These are phyloP conservation scores for Pteropus rufus DNA, from an alignment of 2,797 vertebrate species.

Conservation along the genomic window DNA sequence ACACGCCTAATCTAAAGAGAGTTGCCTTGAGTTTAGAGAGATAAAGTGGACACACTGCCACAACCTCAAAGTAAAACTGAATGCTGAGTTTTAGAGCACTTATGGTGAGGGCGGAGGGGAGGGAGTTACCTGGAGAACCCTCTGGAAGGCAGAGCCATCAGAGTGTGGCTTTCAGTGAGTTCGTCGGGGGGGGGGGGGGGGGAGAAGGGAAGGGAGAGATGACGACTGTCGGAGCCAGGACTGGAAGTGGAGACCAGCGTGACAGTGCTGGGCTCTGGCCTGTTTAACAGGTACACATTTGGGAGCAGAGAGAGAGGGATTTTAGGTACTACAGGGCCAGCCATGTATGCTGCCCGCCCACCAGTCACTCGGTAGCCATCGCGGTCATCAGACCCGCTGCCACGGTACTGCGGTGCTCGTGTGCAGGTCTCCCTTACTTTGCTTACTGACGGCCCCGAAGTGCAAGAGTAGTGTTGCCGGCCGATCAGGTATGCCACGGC, in stretches of 20 bases:
- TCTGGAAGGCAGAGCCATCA: not conserved
- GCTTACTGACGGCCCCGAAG: too few species aligned
- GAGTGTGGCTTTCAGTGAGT: not conserved
- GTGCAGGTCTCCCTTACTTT: not conserved
- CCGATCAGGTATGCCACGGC: not conserved
- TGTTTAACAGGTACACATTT: too few species aligned
- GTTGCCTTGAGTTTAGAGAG: not conserved
- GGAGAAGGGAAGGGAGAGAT: not conserved
- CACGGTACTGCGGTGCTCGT: accelerated
- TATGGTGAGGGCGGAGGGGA: not conserved
- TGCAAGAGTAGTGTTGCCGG: not conserved
- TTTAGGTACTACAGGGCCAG: not conserved
- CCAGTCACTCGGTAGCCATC: not conserved
- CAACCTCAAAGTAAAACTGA: not conserved
- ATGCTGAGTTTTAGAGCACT: too few species aligned
- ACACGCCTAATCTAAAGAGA: not conserved
- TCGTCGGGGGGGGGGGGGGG: too few species aligned
- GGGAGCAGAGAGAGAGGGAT: not conserved
- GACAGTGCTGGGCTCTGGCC: not conserved
- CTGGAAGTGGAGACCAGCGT: not conserved
- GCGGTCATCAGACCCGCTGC: not conserved
- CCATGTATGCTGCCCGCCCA: not conserved
- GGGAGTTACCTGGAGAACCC: too few species aligned
- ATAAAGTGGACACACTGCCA: not conserved
- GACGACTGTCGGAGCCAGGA: not conserved